Percentiles rank a stretch among this genome's conserved stretches.
These are phyloP conservation scores for Sebastes goodei DNA, from an alignment of 2,797 vertebrate genomes.

Conservation along the genomic window DNA sequence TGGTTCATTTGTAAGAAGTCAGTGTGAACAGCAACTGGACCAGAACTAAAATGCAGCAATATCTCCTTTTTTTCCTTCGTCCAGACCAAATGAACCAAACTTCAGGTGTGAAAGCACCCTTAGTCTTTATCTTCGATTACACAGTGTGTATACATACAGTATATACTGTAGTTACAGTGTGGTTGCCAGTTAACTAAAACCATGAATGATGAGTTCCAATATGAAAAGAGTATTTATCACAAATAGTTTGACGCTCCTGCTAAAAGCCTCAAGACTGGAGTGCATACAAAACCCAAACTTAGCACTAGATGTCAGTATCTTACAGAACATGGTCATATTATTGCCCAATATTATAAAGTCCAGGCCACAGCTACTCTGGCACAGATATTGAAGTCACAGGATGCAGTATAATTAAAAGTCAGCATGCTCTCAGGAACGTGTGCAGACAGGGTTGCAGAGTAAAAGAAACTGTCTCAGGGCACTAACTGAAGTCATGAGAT, in stretches of 20 bases:
- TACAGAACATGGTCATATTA: not conserved
- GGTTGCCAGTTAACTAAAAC: not conserved
- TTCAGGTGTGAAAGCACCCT: too few species aligned
- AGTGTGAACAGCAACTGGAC: too few species aligned
- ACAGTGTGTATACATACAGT: not conserved
- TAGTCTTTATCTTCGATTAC: not conserved
- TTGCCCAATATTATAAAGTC: not conserved
- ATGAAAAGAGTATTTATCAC: not conserved
- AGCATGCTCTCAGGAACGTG: not conserved
- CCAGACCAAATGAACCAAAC: too few species aligned
- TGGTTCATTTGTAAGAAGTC: too few species aligned
- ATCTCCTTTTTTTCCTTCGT: too few species aligned
- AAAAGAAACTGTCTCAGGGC: not conserved
- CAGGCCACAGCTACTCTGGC: not conserved
- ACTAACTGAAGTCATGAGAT: constrained; percentile 52
- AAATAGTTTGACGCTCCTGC: not conserved
- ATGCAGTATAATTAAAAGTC: not conserved
- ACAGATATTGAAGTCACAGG: constrained; percentile 10
- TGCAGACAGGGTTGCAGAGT: not conserved
- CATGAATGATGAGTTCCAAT: not conserved
- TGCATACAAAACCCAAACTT: not conserved
- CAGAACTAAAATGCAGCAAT: too few species aligned
- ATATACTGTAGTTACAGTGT: not conserved
- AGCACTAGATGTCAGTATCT: constrained; percentile 63
- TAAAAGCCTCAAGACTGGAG: not conserved